Evolutionary conservation across 2,113 vertebrate species (phyloP).

Genomic region (Gallinago jamesoni): DNA sequence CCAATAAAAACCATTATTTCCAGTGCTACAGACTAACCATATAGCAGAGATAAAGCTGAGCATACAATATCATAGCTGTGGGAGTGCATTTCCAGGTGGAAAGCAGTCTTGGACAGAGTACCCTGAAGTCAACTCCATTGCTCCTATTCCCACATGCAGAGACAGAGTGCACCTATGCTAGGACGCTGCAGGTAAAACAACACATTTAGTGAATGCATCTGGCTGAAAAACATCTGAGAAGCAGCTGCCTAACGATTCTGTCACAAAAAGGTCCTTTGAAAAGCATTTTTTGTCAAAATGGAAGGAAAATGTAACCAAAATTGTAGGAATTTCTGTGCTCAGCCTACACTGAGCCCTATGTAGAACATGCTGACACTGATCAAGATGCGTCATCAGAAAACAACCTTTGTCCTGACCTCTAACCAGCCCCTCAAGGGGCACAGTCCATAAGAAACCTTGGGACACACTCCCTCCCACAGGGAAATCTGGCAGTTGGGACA

Average conservation of each 20-base stretch:
- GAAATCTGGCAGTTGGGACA: neutral
- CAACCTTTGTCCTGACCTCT: neutral
- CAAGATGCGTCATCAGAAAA: neutral
- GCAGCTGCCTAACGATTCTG: neutral
- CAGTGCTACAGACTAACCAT: neutral
- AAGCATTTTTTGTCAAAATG: neutral
- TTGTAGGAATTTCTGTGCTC: neutral
- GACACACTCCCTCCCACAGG: neutral
- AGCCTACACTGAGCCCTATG: neutral
- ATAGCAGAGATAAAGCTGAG: neutral
- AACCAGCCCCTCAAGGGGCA: accelerated
- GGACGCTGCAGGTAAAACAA: neutral
- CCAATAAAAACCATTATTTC: neutral
- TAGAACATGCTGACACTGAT: neutral
- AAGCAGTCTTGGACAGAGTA: neutral
- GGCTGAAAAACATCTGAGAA: neutral
- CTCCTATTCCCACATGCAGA: neutral
- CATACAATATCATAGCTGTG: neutral
- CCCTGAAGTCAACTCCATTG: neutral
- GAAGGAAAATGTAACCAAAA: neutral
- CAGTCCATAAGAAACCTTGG: neutral
- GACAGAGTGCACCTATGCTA: neutral
- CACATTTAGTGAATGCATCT: neutral
- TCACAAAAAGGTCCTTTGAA: neutral
- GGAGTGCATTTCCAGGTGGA: neutral